Conservation (phyloP, 2,797 vertebrate species). For the Cossypha heuglini region DNA sequence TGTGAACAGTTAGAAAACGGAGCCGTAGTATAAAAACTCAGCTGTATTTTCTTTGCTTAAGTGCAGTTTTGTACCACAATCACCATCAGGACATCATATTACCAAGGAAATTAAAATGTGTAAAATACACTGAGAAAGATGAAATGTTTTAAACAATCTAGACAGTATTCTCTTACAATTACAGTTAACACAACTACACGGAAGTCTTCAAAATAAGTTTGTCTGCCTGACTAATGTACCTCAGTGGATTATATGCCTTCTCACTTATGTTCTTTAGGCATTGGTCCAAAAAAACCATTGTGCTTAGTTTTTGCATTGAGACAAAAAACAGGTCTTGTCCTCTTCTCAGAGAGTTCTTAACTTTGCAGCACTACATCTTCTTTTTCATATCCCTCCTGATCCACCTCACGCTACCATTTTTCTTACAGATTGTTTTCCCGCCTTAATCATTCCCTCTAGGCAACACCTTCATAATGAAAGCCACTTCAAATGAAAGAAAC, state of each 20-base stretch:
- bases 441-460: not conserved
- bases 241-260: not conserved
- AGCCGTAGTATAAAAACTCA: not conserved
- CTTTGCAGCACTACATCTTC: not conserved
- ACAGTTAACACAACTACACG: not conserved
- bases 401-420: not conserved
- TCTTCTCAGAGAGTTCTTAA: not conserved
- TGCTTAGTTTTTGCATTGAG: not conserved
- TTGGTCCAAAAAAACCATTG: not conserved
- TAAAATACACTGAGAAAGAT: not conserved
- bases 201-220: not conserved
- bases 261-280: not conserved
- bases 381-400: not conserved
- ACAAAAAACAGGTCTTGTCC: not conserved
- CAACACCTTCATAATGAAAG: not conserved
- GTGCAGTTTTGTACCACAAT: not conserved
- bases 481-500: not conserved
- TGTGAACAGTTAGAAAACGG: not conserved
- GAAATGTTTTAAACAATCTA: not conserved
- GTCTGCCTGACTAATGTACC: not conserved
- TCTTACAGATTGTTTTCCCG: not conserved
- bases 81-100: not conserved
- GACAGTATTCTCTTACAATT: not conserved
- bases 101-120: not conserved
- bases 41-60: not conserved